Evolutionary conservation across 2,113 vertebrate species (phyloP), one percentile per base, ranked within the genome.

Genomic region (Aegithalos caudatus): DNA sequence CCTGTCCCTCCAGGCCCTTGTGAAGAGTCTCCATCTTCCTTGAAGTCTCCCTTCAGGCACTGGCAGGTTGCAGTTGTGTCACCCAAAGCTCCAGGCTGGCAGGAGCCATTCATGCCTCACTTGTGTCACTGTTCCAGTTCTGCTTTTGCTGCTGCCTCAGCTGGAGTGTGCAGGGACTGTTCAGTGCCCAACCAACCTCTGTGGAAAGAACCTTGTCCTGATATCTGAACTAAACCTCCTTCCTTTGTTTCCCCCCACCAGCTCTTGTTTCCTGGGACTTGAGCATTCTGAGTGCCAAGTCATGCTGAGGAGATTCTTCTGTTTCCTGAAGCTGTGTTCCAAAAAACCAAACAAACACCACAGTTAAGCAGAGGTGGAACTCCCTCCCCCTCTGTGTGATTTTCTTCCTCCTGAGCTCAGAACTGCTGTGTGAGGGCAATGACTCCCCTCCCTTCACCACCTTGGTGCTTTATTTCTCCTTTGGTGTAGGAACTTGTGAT

Each of bases 61-160:
- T 44, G 67, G 31, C 9, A 33, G 27, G 76, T n/a, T 50, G 56
- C 77, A 65, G 2, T 5, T 48, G 27, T 14, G 31, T 37, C 50
- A 51, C 33, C 58, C 61, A 42, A 4, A 38, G 67, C 50, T 65
- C 12, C 67, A 58, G 86, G 27, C 77, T 73, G 50, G 14, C 6
- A 14, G 31, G 42, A 53, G 58, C 82, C 66, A 51, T 87, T 44
- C 45, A 4, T 37, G 74, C 62, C 64, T 92, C 31, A 3, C 37
- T 58, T 17, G 44, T 64, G 81, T 50, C 3, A 2, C 64, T 53
- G 18, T 58, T 74, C 23, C 56, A 58, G 73, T 67, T 86, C 50
- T 77, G 71, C 83, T 93, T 84, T 64, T 78, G 44, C 27, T 65
- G 47, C 69, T 57, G 65, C 70, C 81, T 69, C 60, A 37, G 37